Percentiles rank a stretch among this genome's conserved stretches.
Conservation (phyloP, 2,797 vertebrate species). For the Brachyalestes nurse region DNA sequence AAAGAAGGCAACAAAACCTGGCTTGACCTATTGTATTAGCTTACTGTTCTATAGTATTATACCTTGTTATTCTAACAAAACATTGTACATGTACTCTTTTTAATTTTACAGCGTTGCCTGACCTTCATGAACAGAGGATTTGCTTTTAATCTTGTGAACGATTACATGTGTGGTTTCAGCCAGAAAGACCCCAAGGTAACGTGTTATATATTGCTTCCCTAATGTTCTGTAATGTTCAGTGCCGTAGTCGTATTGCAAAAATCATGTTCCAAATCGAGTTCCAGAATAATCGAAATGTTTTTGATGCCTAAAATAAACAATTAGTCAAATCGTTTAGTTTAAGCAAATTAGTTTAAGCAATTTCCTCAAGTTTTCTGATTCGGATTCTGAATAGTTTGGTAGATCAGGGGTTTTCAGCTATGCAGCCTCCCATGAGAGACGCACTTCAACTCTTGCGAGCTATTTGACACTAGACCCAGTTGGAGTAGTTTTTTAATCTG, state of each 20-base stretch:
- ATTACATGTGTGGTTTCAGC: slow-evolving; percentile 93
- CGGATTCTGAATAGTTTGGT: too few relatives aligned
- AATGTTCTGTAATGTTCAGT: neutral
- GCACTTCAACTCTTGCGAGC: too few relatives aligned
- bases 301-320: too few relatives aligned
- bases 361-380: too few relatives aligned
- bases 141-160: slow-evolving; percentile 91
- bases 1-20: neutral
- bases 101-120: slow-evolving; percentile 85
- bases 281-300: too few relatives aligned
- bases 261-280: neutral
- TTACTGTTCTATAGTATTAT: too few relatives aligned
- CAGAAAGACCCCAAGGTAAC: slow-evolving; percentile 95
- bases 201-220: neutral
- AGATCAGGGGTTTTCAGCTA: too few relatives aligned
- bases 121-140: slow-evolving; percentile 98
- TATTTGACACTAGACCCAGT: too few relatives aligned
- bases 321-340: too few relatives aligned
- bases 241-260: neutral
- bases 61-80: neutral
- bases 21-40: neutral
- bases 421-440: too few relatives aligned
- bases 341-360: too few relatives aligned
- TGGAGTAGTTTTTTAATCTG: too few relatives aligned
- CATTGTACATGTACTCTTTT: neutral